Evolutionary conservation across 2,113 vertebrate genomes (phyloP).

Genomic region (Microtus montanus): DNA sequence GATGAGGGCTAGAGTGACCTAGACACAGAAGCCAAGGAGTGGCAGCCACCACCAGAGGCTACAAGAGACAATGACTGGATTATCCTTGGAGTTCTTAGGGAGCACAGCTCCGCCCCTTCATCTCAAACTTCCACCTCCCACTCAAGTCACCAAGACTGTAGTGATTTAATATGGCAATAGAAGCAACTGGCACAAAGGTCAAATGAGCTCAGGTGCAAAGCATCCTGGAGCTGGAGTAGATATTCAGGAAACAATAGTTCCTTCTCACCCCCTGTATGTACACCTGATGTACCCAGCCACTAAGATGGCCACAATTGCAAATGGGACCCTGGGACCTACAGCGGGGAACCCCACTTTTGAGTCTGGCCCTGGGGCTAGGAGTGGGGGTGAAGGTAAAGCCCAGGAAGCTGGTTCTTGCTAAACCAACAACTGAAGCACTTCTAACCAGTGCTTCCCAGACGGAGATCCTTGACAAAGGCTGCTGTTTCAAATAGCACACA

Average conservation of each 20-base stretch:
- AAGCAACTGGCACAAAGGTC: rapidly evolving
- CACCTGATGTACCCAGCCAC: not conserved
- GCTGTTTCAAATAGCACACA: not conserved
- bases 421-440: not conserved
- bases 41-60: rapidly evolving
- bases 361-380: not conserved
- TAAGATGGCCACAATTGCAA: not conserved
- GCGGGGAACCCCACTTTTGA: rapidly evolving
- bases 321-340: not conserved
- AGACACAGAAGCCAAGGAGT: not conserved
- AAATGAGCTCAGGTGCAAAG: not conserved
- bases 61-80: not conserved
- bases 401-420: not conserved
- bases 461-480: not conserved
- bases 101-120: not conserved
- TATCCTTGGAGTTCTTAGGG: not conserved
- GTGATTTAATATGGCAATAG: rapidly evolving
- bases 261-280: not conserved
- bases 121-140: not conserved
- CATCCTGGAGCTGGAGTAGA: not conserved
- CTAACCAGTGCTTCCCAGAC: not conserved
- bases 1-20: not conserved
- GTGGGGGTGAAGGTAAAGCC: rapidly evolving
- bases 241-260: rapidly evolving
- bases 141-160: not conserved